phyloP scores from a whole-genome alignment of 2,113 vertebrate species.

The Lasiurus cinereus region DNA sequence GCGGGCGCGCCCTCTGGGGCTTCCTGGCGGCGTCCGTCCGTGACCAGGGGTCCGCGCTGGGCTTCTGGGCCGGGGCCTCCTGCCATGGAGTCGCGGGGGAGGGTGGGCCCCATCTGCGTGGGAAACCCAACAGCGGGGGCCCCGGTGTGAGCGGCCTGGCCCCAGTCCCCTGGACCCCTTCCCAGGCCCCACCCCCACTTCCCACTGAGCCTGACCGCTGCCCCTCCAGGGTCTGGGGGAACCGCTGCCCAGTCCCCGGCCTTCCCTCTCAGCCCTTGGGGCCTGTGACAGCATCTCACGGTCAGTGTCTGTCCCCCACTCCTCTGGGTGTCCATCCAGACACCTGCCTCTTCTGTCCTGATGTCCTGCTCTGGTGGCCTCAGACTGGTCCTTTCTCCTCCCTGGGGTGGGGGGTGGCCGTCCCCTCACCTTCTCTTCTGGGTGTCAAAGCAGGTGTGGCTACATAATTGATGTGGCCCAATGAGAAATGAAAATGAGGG shows the following conservation, averaged over 20 bases:
- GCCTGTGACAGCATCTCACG: accelerated
- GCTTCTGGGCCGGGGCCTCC: no score
- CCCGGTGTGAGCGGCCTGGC: neutral
- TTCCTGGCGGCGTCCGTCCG: accelerated
- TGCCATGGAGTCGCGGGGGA: accelerated
- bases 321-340: neutral
- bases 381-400: neutral
- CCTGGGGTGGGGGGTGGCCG: neutral
- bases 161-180: neutral
- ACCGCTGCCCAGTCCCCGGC: accelerated
- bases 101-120: neutral
- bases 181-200: no score
- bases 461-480: neutral
- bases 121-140: neutral
- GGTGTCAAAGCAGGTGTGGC: neutral
- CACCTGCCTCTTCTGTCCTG: neutral
- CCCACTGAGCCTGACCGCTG: neutral
- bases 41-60: accelerated
- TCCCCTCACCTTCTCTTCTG: accelerated
- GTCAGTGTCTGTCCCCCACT: neutral
- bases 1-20: accelerated
- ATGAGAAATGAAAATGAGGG: neutral
- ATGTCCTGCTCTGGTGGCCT: neutral
- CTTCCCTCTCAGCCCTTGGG: neutral
- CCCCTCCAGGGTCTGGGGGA: neutral